Evolutionary conservation across 2,797 vertebrate species (phyloP), one percentile per base, ranked within the genome.

Genomic region (Schizothorax lantsangensis): DNA sequence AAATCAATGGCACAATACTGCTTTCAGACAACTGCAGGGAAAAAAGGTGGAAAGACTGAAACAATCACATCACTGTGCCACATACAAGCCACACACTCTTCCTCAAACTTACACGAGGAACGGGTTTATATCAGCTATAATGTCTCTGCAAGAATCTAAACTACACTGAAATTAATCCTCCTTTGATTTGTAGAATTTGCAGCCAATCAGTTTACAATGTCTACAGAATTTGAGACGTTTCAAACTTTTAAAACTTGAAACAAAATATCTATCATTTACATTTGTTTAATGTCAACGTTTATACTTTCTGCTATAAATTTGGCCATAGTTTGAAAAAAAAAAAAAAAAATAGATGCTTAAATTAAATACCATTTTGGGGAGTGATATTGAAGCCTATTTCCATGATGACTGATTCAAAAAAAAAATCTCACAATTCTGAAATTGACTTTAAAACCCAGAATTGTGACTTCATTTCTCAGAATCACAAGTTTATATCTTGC

Each of bases 1-100:
- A 69, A 78, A 84, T 77, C 54, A 84, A 49, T 3, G 40, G 43
- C 43, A 26, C 62, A n/a, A 78, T 30, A 52, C 68, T 23, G 43
- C 66, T 54, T 78, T 66, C 73, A 84, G 59, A 78, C 73, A 40
- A 52, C 72, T n/a, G 36, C 0, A 49, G 38, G 17, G 30, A 6
- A 54, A 38, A 52, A 21, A 59, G 54, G 47, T 40, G 68, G 49
- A 72, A 54, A 72, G 68, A 72, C 68, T 72, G 23, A 57, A 72
- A 57, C 64, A 74, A 62, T 74, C 38, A 45, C 23, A 64, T 80
- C 78, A 11, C 23, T 47, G 59, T 64, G 38, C 36, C 38, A 45
- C 14, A 57, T 4, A 40, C 17, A 72, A 83, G 10, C 5, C 9
- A 0, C n/a, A 59, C 23, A 81, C 45, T 19, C 38, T 12, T 83